Percentiles rank a stretch among this genome's conserved stretches.
Evolutionary conservation across 2,113 vertebrate genomes (phyloP).

Genomic region (Aspidoscelis tigris): DNA sequence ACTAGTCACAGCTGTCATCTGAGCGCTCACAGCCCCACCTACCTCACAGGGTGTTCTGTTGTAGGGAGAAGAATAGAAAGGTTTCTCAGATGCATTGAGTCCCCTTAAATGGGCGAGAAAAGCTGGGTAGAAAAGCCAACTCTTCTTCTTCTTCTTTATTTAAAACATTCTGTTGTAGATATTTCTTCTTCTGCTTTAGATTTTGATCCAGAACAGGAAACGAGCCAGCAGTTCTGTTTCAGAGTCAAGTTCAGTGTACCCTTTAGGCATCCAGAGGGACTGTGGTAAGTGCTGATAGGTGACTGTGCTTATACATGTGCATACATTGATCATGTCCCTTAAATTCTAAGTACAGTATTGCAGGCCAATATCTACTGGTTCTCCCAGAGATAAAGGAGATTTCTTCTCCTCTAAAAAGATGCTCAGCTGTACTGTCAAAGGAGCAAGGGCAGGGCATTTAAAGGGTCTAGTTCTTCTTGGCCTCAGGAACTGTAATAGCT

Average conservation of each 20-base stretch:
- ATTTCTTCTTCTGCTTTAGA: conserved; percentile 56
- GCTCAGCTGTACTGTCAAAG: no score
- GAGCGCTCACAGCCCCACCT: no score
- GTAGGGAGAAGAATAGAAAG: no score
- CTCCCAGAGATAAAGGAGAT: background rate
- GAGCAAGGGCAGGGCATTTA: background rate
- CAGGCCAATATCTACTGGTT: background rate
- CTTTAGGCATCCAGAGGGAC: conserved; percentile 15
- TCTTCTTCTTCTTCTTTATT: no score
- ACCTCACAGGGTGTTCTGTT: no score
- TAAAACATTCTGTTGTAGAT: background rate
- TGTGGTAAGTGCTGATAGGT: background rate
- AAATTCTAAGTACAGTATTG: background rate
- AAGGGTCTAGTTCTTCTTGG: background rate
- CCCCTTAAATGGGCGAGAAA: no score
- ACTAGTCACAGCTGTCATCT: no score
- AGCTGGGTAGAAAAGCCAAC: no score
- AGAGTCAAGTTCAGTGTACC: conserved; percentile 65
- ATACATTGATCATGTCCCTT: background rate
- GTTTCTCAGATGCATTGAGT: no score
- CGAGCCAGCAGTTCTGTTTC: conserved; percentile 73
- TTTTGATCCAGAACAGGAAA: conserved; percentile 68
- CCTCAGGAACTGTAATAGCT: no score
- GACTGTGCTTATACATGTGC: background rate
- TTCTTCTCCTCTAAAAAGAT: background rate